Conservation (phyloP, 1,140 invertebrate species). For the Radopholus similis region DNA sequence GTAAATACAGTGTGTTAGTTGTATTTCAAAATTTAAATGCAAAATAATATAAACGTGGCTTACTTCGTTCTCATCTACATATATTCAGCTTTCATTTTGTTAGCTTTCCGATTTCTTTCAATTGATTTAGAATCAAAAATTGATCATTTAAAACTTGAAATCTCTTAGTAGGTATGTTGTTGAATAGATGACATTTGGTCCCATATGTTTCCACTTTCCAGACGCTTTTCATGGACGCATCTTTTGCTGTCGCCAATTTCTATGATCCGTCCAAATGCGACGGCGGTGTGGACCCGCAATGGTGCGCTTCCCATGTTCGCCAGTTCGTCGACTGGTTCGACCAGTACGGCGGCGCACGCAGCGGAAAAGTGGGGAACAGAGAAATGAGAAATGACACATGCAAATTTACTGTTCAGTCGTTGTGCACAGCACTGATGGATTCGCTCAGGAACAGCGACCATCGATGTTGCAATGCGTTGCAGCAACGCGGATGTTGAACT, state of each 20-base stretch:
- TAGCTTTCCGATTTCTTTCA: too few species aligned
- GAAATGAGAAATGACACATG: neutral
- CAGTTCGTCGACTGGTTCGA: slow-evolving; percentile 19
- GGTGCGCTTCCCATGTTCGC: slow-evolving; percentile 17
- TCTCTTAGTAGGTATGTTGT: too few species aligned
- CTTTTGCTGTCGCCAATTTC: neutral
- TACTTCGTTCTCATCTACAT: too few species aligned
- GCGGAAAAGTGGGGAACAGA: neutral
- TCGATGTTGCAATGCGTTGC: slow-evolving; percentile 13
- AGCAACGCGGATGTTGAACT: slow-evolving; percentile 5
- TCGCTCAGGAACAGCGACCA: slow-evolving; percentile 21
- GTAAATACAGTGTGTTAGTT: too few species aligned
- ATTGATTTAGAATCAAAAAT: too few species aligned
- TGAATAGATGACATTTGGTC: too few species aligned
- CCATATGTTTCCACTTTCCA: too few species aligned
- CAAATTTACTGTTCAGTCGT: neutral
- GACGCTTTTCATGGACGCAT: neutral
- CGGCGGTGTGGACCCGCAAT: slow-evolving; percentile 12
- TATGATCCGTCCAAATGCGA: slow-evolving; percentile 15
- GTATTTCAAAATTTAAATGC: too few species aligned
- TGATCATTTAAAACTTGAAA: neutral
- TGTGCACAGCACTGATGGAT: slow-evolving; percentile 1
- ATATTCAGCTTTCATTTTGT: too few species aligned
- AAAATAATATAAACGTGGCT: too few species aligned
- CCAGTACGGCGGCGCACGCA: slow-evolving; percentile 1